These are phyloP conservation scores for Pseudonaja textilis DNA, from an alignment of 2,113 vertebrate species.

Conservation along the genomic window DNA sequence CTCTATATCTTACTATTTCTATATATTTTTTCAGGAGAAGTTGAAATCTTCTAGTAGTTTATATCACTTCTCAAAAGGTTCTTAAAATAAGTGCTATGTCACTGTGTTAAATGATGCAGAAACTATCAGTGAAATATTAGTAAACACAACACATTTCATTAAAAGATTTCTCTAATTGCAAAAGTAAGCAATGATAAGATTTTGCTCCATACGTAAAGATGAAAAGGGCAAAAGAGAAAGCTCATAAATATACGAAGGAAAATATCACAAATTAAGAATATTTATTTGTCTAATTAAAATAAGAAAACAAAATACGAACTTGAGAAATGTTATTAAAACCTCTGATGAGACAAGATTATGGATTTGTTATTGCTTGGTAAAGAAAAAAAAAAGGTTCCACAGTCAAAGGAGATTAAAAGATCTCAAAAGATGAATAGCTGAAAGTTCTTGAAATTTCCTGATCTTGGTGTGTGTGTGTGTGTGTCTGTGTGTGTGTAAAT, in stretches of 20 bases:
- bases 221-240: slow-evolving; percentile 14
- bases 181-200: slow-evolving; percentile 46
- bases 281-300: slow-evolving; percentile 40
- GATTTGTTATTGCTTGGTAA: slow-evolving; percentile 30
- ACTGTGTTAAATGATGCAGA: slow-evolving; percentile 51
- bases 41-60: slow-evolving; percentile 28
- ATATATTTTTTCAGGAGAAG: not conserved
- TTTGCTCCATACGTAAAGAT: slow-evolving; percentile 54
- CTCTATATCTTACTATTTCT: not conserved
- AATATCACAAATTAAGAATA: not conserved
- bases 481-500: too few species aligned
- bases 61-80: slow-evolving; percentile 25
- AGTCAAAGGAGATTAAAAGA: slow-evolving; percentile 28
- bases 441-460: too few species aligned
- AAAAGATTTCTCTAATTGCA: slow-evolving; percentile 60
- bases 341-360: slow-evolving; percentile 35
- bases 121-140: slow-evolving; percentile 57
- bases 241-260: slow-evolving; percentile 2
- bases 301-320: slow-evolving; percentile 29
- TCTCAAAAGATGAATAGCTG: not conserved
- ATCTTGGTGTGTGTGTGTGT: too few species aligned
- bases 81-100: slow-evolving; percentile 33
- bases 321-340: slow-evolving; percentile 45
- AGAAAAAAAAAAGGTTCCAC: slow-evolving; percentile 20
- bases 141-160: slow-evolving; percentile 48